A percentile compares a stretch with the other conserved stretches of the same genome.
Evolutionary conservation across 2,797 vertebrate genomes (phyloP).

Genomic region (Cryptoprocta ferox): DNA sequence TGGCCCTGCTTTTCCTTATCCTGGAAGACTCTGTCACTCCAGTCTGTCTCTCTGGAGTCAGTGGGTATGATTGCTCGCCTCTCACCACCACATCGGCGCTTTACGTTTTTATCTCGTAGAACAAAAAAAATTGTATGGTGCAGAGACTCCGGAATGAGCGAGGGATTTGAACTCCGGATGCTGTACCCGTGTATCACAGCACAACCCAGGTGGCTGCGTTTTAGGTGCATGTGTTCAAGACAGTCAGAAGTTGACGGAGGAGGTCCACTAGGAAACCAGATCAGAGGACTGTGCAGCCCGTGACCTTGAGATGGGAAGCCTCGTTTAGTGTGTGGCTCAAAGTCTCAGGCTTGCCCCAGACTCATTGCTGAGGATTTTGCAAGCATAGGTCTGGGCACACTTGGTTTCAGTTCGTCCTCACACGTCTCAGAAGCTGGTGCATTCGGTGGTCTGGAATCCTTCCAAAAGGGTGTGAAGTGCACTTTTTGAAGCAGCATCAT

Average conservation of each 20-base stretch:
- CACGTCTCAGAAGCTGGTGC: neutral
- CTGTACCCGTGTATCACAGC: no score
- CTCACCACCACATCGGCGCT: neutral
- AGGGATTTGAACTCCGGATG: neutral
- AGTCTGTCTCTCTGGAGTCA: conserved; percentile 26
- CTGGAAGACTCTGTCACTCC: neutral
- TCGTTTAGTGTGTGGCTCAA: neutral
- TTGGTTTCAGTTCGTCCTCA: neutral
- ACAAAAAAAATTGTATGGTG: neutral
- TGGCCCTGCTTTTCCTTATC: neutral
- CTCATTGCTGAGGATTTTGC: neutral
- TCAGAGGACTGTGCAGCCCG: neutral
- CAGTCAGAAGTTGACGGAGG: neutral
- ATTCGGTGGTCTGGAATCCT: conserved; percentile 47
- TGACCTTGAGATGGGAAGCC: neutral
- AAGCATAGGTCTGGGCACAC: neutral
- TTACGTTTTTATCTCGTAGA: neutral
- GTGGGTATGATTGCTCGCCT: neutral
- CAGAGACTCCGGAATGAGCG: neutral
- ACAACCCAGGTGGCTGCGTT: neutral
- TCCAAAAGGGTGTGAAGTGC: neutral
- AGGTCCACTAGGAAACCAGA: neutral
- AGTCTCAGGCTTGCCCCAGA: neutral
- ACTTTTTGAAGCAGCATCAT: conserved; percentile 38
- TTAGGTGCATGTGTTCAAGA: neutral